Evolutionary conservation across 2,797 vertebrate genomes (phyloP).

Genomic region (Myoxocephalus aenaeus): DNA sequence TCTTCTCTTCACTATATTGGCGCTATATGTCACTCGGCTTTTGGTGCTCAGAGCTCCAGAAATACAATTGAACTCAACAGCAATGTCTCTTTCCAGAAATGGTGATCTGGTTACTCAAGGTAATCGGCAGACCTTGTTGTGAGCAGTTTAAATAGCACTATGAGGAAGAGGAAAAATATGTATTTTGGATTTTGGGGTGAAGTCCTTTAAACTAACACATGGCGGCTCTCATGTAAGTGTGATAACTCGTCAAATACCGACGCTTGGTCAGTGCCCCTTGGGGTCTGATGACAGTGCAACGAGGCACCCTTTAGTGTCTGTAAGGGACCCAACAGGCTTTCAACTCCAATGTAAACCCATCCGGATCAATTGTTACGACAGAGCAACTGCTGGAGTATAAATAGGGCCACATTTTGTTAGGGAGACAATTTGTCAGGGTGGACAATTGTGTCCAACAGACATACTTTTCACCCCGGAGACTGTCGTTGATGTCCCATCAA

Average conservation of each 20-base stretch:
- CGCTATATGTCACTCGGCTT: neutral
- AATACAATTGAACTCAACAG: neutral
- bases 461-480: neutral
- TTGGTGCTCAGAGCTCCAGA: neutral
- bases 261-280: neutral
- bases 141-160: neutral
- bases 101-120: too few species aligned
- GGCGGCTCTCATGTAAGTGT: constrained; percentile 53
- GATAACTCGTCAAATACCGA: neutral
- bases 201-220: constrained; percentile 14
- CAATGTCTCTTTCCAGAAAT: neutral
- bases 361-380: neutral
- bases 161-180: neutral
- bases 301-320: neutral
- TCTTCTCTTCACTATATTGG: neutral
- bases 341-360: neutral
- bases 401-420: neutral
- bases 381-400: neutral
- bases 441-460: neutral
- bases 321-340: neutral
- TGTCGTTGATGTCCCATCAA: neutral
- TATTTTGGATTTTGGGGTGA: neutral
- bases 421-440: neutral
- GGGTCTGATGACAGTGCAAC: neutral
- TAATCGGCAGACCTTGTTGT: neutral